A percentile compares a stretch with the other conserved stretches of the same genome.
phyloP scores from a whole-genome alignment of 2,113 vertebrate genomes.

The Zosterops lateralis region DNA sequence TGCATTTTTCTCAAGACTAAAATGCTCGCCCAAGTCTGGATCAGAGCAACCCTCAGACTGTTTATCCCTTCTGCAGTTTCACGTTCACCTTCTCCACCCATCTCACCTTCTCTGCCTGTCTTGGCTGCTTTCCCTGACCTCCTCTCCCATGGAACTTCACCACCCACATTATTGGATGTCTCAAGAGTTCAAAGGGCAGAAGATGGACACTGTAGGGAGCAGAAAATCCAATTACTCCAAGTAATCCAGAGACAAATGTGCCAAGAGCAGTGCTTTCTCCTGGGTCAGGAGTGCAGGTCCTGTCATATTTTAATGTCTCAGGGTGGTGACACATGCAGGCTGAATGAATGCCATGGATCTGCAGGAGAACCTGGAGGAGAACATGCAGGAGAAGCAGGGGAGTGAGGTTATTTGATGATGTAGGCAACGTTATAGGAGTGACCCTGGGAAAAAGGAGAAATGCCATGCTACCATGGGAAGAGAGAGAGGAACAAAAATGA shows the following conservation, averaged over 20 bases:
- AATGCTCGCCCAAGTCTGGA: background rate
- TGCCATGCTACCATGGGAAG: accelerated
- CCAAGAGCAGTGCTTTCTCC: background rate
- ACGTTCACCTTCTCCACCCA: background rate
- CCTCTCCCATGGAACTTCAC: background rate
- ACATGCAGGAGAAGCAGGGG: background rate
- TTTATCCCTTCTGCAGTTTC: background rate
- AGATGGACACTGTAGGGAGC: accelerated
- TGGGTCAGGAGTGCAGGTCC: background rate
- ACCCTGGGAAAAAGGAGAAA: background rate
- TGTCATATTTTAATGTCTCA: background rate
- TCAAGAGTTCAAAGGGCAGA: background rate
- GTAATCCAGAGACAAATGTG: accelerated
- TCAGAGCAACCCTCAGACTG: background rate
- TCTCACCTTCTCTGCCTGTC: background rate
- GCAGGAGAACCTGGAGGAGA: background rate
- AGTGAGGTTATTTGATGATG: background rate
- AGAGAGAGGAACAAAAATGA: background rate
- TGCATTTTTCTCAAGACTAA: background rate
- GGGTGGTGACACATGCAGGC: background rate
- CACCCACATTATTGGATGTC: background rate
- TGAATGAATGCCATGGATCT: background rate
- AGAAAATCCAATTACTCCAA: background rate
- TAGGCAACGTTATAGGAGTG: background rate
- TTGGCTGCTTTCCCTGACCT: background rate